Evolutionary conservation across 2,888 invertebrate species (phyloP), one percentile per base, ranked within the genome.

Genomic region (Drosophila atripex): DNA sequence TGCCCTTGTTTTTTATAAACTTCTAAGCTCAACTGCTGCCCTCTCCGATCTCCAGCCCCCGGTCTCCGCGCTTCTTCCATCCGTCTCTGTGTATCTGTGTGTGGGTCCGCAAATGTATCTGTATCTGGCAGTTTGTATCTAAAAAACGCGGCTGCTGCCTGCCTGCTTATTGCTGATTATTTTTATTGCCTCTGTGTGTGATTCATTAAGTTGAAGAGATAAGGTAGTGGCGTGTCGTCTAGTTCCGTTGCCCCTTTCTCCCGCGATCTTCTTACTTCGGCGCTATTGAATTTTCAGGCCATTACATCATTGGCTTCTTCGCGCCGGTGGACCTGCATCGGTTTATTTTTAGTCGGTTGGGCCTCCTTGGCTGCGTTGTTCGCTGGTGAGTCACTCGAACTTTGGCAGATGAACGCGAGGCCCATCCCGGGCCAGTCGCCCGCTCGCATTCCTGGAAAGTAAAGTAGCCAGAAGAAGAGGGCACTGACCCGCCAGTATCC

Each of bases 91-190:
- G 56, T 68, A 56, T 63, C 43, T 73, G 16, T 61, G 35, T 51
- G 35, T 51, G 14, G 21, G 28, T 28, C 28, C 28, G 28, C 28
- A 7, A 28, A 45, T 55, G 46, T 52, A 59, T 69, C 71, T 71
- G 65, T 74, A 71, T 73, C 61, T 69, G 45, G 39, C 28, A 35
- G 30, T 32, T 68, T 79, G 76, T 78, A 75, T 79, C 80, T 80
- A 78, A 75, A 80, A 78, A n/a, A n/a, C n/a, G 78, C 82, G 70
- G 78, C 76, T 78, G 70, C 52, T 71, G 18, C 39, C 47, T 43
- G 47, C 53, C 80, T 70, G 71, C 72, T 79, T 82, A 72, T 75
- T 84, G 77, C 86, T 85, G 86, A 87, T 79, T 87, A 82, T 77
- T 77, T 85, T 75, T 79, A 70, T 79, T 80, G 75, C 71, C 71